Evolutionary conservation across 2,888 invertebrate species (phyloP).

Genomic region (Polydrusus cervinus): DNA sequence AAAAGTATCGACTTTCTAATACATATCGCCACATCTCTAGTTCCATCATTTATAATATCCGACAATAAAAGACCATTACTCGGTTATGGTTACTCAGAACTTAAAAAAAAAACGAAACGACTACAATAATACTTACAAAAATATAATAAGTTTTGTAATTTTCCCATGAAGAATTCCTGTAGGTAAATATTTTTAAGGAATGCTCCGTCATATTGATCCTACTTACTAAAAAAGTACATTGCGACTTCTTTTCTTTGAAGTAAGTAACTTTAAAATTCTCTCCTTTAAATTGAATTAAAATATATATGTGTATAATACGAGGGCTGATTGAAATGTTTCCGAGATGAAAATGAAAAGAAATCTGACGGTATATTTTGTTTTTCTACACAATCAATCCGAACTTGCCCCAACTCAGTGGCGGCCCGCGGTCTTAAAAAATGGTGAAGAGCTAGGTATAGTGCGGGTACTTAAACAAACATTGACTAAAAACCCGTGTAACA

Average conservation of each 20-base stretch:
- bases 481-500: too few relatives aligned
- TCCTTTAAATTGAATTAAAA: too few relatives aligned
- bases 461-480: too few relatives aligned
- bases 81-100: conserved; percentile 42
- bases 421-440: too few relatives aligned
- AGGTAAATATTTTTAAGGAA: conserved; percentile 37
- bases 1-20: background rate
- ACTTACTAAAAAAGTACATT: conserved; percentile 32
- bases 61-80: conserved; percentile 29
- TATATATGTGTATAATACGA: too few relatives aligned
- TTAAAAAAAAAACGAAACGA: conserved; percentile 41
- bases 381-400: too few relatives aligned
- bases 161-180: conserved; percentile 49
- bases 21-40: conserved; percentile 22
- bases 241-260: conserved; percentile 17
- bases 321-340: too few relatives aligned
- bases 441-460: too few relatives aligned
- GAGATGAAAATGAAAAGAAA: too few relatives aligned
- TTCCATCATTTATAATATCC: conserved; percentile 26
- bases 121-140: conserved; percentile 49
- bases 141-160: conserved; percentile 50
- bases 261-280: too few relatives aligned
- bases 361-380: too few relatives aligned
- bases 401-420: too few relatives aligned
- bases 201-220: conserved; percentile 48